A percentile compares a stretch with the other conserved stretches of the same genome.
Evolutionary conservation across 2,113 vertebrate species (phyloP).

Genomic region (Colistium nudipinnis): DNA sequence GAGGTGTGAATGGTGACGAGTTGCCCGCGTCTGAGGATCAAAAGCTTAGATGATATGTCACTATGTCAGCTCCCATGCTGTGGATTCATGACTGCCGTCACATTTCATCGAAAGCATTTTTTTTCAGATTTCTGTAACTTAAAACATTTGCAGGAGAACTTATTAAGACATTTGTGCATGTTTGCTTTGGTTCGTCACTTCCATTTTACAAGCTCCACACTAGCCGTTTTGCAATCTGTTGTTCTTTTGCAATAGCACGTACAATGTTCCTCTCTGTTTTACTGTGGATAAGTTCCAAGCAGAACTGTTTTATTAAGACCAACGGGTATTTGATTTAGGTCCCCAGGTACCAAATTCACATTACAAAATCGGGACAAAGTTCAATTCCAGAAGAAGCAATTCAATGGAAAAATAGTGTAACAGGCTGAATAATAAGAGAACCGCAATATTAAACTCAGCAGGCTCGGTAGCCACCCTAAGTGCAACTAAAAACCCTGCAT

Average conservation of each 20-base stretch:
- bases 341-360: constrained; percentile 60
- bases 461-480: constrained; percentile 10
- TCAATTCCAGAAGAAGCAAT: constrained; percentile 31
- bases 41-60: constrained; percentile 66
- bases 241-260: constrained; percentile 44
- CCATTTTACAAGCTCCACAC: constrained; percentile 37
- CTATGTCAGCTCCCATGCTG: constrained; percentile 53
- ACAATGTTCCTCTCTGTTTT: constrained; percentile 67
- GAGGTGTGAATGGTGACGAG: constrained; percentile 56
- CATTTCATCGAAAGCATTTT: too few species aligned
- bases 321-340: constrained; percentile 61
- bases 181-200: constrained; percentile 25
- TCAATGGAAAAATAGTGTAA: background rate
- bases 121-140: constrained; percentile 13
- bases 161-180: constrained; percentile 20
- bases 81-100: constrained; percentile 40
- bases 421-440: constrained; percentile 13
- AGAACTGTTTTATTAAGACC: constrained; percentile 47
- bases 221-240: constrained; percentile 29
- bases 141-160: constrained; percentile 26
- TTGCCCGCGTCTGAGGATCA: constrained; percentile 54
- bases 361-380: constrained; percentile 60
- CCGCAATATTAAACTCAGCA: constrained; percentile 15
- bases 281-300: constrained; percentile 59
- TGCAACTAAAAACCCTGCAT: constrained; percentile 8